Evolutionary conservation across 2,797 vertebrate species (phyloP).

Genomic region (Notolabrus celidotus): DNA sequence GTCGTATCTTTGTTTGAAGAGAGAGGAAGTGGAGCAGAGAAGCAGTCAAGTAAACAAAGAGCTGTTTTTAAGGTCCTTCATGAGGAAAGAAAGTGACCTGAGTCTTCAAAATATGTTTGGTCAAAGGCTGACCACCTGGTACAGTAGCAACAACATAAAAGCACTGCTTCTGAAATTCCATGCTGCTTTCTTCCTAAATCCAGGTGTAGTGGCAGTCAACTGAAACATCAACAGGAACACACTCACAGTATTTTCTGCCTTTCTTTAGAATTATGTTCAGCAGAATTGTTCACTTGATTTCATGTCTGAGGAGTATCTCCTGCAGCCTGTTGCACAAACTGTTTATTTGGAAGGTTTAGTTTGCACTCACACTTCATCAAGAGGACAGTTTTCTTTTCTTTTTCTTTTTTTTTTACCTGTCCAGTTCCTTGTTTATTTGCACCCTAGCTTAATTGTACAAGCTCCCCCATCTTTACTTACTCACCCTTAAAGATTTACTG

Average conservation of each 20-base stretch:
- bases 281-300: not conserved
- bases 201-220: not conserved
- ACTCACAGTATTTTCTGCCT: not conserved
- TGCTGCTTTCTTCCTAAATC: conserved; percentile 2
- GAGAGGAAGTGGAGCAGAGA: conserved; percentile 28
- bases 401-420: not conserved
- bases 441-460: not conserved
- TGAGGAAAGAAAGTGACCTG: conserved; percentile 44
- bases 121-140: conserved; percentile 51
- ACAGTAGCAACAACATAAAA: conserved; percentile 15
- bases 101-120: conserved; percentile 41
- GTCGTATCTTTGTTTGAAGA: conserved; percentile 11
- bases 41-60: conserved; percentile 62
- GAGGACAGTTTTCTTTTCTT: not conserved
- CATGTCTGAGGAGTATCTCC: not conserved
- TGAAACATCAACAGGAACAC: not conserved
- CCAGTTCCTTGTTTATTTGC: not conserved
- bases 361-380: not conserved
- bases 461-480: not conserved
- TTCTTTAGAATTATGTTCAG: not conserved
- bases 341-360: not conserved
- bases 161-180: conserved; percentile 17
- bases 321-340: not conserved
- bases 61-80: conserved; percentile 58
- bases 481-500: not conserved